Evolutionary conservation across 1,140 invertebrate genomes (phyloP).

Genomic region (Penaeus japonicus): DNA sequence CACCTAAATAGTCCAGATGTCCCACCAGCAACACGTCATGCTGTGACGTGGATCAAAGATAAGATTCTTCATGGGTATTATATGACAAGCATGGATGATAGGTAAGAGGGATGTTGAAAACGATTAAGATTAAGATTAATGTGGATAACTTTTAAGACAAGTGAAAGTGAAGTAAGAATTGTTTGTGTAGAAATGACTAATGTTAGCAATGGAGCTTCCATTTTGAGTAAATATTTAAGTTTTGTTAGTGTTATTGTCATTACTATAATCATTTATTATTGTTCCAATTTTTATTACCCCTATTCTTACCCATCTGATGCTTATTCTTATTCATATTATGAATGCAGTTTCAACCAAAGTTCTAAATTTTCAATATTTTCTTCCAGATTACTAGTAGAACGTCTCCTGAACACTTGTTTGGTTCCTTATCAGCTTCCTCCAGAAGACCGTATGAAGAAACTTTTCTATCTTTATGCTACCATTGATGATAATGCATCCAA

Average conservation of each 20-base stretch:
- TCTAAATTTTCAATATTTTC: slow-evolving; percentile 66
- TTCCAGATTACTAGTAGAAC: slow-evolving; percentile 82
- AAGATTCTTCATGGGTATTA: slow-evolving; percentile 95
- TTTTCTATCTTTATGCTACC: slow-evolving; percentile 90
- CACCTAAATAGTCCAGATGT: slow-evolving; percentile 84
- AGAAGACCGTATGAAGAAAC: slow-evolving; percentile 90
- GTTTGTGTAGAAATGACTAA: too few species aligned
- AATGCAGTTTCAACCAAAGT: too few species aligned
- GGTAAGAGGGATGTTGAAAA: slow-evolving; percentile 63
- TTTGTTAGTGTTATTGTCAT: too few species aligned
- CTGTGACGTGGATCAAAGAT: slow-evolving; percentile 96
- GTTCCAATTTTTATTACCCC: too few species aligned
- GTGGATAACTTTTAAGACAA: not conserved
- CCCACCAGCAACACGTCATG: slow-evolving; percentile 84
- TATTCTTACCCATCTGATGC: too few species aligned
- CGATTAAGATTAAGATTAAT: not conserved
- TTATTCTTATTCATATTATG: too few species aligned
- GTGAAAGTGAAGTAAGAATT: too few species aligned
- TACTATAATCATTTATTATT: too few species aligned
- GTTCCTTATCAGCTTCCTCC: slow-evolving; percentile 90
- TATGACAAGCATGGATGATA: slow-evolving; percentile 78
- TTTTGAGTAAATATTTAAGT: too few species aligned
- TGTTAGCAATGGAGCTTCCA: too few species aligned
- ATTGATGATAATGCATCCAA: slow-evolving; percentile 95
- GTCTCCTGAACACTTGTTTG: slow-evolving; percentile 93